Base-by-base conservation (phyloP, 2,113 vertebrate species). In the Hoplias malabaricus region DNA sequence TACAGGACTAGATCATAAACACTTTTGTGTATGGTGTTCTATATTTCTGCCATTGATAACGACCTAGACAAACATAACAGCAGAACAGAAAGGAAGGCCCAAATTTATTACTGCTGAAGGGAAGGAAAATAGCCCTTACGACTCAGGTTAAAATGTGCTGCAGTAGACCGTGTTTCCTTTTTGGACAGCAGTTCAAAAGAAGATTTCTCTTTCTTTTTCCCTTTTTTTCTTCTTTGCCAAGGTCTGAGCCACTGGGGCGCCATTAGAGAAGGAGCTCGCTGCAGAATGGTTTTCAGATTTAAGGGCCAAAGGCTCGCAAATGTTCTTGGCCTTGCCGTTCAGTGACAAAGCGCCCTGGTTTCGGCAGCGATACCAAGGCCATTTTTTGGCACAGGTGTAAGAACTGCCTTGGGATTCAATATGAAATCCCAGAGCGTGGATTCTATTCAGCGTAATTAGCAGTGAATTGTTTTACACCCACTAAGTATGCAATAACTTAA, bases 101-200 rank as follows among this genome's bases (percentile, higher is more conserved):
- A 73, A 79, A 88, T 92, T 82, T 90, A 90, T 90, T 88, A 82
- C 82, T 84, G 82, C 87, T 87, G 81, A 75, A 89, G 73, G 76
- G 79, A 88, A 89, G 84, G 84, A 90, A 90, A 92, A 89, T 84
- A 86, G 79, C 75, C 86, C 81, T 87, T 86, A 86, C 85, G 87
- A 88, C 87, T 89, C 75, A 84, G 88, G 88, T 90, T 89, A 87
- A 90, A 91, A 89, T 87, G 87, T 80, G 83, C 81, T 87, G 84
- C 80, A 88, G 81, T 85, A 90, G 87, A 92, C 88, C 85, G 31
- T 90, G 87, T 91, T 93, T 92, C 91, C 89, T 79, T 80, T 86
- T 88, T 92, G 90, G 92, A 87, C 34, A 0, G 48, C 66, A 84
- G 85, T 91, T 91, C 89, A 92, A 90, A 90, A 81, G 83, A 71